Percentiles rank a stretch among this genome's conserved stretches.
phyloP scores from a whole-genome alignment of 2,797 vertebrate species.

The Gymnothorax reevesii region DNA sequence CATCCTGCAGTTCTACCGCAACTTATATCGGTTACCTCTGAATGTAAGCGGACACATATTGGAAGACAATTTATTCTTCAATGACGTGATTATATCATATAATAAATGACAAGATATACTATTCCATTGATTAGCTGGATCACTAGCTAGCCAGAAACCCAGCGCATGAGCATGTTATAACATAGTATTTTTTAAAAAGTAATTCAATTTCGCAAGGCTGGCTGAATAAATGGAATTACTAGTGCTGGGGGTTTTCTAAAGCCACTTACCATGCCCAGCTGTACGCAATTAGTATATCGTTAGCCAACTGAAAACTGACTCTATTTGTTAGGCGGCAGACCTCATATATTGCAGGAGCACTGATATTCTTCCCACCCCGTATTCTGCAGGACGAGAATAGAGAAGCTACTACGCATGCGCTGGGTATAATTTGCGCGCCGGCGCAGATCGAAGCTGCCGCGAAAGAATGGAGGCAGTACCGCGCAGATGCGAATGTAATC shows the following conservation, averaged over 20 bases:
- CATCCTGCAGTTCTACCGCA: background rate
- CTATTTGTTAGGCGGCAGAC: slow-evolving; percentile 25
- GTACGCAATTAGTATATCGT: background rate
- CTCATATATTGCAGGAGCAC: slow-evolving; percentile 44
- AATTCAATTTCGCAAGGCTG: background rate
- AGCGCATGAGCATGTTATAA: slow-evolving; percentile 16
- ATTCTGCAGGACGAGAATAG: slow-evolving; percentile 73
- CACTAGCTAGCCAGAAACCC: slow-evolving; percentile 10
- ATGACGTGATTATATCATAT: background rate
- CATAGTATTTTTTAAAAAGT: background rate
- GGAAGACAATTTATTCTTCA: background rate
- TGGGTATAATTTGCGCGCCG: too few relatives aligned
- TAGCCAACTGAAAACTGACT: background rate
- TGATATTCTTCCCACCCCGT: slow-evolving; percentile 57
- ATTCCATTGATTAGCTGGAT: slow-evolving; percentile 25
- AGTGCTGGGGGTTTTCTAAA: background rate
- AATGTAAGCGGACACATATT: background rate
- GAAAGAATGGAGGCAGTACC: background rate
- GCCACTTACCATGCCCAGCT: slow-evolving; percentile 36
- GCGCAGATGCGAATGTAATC: background rate
- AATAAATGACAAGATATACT: background rate
- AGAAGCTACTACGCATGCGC: slow-evolving; percentile 63
- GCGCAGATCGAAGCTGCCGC: slow-evolving; percentile 50
- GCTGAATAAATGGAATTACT: background rate
- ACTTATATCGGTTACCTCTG: background rate